Percentiles rank a stretch among this genome's conserved stretches.
These are phyloP conservation scores for Drosophila nigrodunni DNA, from an alignment of 1,140 invertebrate species.

Conservation along the genomic window DNA sequence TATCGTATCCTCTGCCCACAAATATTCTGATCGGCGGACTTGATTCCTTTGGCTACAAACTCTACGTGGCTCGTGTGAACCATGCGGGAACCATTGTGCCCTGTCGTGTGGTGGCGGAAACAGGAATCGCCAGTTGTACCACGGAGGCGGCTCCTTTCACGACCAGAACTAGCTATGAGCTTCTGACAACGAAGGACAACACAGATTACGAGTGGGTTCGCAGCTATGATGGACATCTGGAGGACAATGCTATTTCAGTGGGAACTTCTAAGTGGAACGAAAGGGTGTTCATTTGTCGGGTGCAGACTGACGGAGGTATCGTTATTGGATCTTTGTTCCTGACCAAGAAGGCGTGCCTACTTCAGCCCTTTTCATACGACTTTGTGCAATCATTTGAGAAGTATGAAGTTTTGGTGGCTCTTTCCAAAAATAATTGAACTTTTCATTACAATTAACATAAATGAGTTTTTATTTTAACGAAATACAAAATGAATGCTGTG, in stretches of 20 bases:
- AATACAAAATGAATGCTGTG: too few relatives aligned
- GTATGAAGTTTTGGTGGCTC: slow-evolving; percentile 51
- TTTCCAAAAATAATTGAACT: not conserved
- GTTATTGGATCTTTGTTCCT: slow-evolving; percentile 37
- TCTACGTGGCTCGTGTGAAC: slow-evolving; percentile 2
- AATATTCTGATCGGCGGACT: not conserved
- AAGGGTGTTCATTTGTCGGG: not conserved
- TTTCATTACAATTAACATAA: not conserved
- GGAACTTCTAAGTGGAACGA: slow-evolving; percentile 7
- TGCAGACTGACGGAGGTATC: not conserved
- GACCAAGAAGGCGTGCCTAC: slow-evolving; percentile 33
- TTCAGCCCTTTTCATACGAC: slow-evolving; percentile 27
- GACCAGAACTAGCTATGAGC: not conserved
- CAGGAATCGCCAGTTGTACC: slow-evolving; percentile 1
- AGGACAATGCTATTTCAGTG: slow-evolving; percentile 3
- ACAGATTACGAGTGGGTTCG: slow-evolving; percentile 9
- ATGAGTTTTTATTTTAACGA: not conserved
- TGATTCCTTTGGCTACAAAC: not conserved
- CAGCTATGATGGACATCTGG: slow-evolving; percentile 1
- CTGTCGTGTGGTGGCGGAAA: not conserved
- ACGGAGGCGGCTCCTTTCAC: not conserved
- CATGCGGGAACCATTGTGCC: not conserved
- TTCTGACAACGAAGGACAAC: not conserved
- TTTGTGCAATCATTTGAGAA: slow-evolving; percentile 41
- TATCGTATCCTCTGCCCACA: slow-evolving; percentile 13